A percentile compares a stretch with the other conserved stretches of the same genome.
phyloP scores from a whole-genome alignment of 2,797 vertebrate genomes.

The Coracias cyanogaster region DNA sequence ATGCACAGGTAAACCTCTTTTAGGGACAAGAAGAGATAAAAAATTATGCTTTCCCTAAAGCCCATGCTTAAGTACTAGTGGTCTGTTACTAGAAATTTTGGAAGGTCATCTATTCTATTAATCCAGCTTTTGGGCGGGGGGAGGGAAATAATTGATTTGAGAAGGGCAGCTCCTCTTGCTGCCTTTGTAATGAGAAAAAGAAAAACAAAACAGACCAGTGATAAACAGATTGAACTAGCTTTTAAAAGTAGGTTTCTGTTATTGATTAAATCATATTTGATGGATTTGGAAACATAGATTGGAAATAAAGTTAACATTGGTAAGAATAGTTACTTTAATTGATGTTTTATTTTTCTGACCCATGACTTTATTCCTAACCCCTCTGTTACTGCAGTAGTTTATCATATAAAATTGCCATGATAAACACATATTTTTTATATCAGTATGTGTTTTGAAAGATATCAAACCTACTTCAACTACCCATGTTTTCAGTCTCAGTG shows the following conservation, averaged over 20 bases:
- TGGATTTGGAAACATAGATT: background rate
- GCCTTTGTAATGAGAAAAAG: background rate
- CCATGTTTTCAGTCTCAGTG: background rate
- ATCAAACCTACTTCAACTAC: background rate
- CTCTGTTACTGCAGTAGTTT: background rate
- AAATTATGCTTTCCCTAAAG: background rate
- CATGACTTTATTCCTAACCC: background rate
- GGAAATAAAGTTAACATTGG: background rate
- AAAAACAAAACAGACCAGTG: no score
- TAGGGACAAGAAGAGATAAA: background rate
- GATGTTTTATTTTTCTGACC: background rate
- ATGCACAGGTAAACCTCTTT: background rate
- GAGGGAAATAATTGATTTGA: background rate
- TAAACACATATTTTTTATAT: background rate
- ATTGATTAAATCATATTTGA: background rate
- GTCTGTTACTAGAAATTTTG: background rate
- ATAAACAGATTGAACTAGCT: background rate
- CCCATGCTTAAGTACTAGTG: background rate
- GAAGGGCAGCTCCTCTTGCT: background rate
- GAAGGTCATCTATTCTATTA: background rate
- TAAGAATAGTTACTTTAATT: background rate
- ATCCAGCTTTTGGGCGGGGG: background rate
- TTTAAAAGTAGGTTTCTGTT: background rate
- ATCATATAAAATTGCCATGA: background rate
- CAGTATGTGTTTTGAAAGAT: background rate